Evolutionary conservation across 2,888 invertebrate species (phyloP).

Genomic region (Andricus curvator): DNA sequence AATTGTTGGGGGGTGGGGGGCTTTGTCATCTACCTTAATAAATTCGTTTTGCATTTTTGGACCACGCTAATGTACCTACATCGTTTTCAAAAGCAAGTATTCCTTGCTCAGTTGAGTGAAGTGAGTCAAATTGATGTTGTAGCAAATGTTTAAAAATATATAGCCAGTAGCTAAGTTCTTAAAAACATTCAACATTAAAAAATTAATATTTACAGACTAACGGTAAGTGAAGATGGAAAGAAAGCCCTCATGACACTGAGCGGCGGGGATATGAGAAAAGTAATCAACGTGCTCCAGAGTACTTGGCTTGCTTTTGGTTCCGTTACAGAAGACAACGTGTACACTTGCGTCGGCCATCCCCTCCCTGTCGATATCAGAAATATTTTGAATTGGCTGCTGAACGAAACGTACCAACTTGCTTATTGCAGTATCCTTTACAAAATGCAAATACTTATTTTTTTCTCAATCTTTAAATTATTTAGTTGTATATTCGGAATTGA

Average conservation of each 20-base stretch:
- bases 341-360: slow-evolving; percentile 98
- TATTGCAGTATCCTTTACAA: slow-evolving; percentile 88
- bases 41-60: no score
- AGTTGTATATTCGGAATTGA: slow-evolving; percentile 28
- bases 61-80: no score
- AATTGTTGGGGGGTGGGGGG: no score
- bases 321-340: slow-evolving; percentile 94
- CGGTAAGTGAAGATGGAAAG: slow-evolving; percentile 92
- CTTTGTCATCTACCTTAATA: no score
- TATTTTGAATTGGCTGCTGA: slow-evolving; percentile 92
- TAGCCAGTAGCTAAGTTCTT: no score
- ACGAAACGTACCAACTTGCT: slow-evolving; percentile 86
- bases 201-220: slow-evolving; percentile 76
- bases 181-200: not conserved
- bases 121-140: no score
- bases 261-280: slow-evolving; percentile 98
- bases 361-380: slow-evolving; percentile 91
- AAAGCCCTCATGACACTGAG: slow-evolving; percentile 93
- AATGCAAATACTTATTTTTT: not conserved
- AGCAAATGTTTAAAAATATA: no score
- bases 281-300: slow-evolving; percentile 97
- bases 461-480: not conserved
- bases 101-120: no score
- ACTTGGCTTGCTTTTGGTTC: slow-evolving; percentile 94
- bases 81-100: no score